Evolutionary conservation across 2,888 invertebrate species (phyloP).

Genomic region (Drosophila birchii): DNA sequence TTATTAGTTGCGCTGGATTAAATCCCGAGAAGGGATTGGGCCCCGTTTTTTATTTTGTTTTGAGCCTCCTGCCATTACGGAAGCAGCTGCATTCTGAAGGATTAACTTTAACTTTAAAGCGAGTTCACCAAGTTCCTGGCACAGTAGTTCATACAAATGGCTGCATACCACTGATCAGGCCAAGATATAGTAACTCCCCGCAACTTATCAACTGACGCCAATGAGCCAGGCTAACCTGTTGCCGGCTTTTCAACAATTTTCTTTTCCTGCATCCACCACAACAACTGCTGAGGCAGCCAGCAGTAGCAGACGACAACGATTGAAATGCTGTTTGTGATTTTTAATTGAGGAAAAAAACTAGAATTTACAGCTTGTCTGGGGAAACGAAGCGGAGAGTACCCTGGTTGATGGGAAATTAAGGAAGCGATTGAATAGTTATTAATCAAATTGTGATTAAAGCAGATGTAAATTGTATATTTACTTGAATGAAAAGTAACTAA

Average conservation of each 20-base stretch:
- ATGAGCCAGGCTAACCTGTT: constrained; percentile 56
- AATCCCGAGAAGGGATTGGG: constrained; percentile 60
- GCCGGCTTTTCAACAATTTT: constrained; percentile 63
- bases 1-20: constrained; percentile 79
- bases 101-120: constrained; percentile 29
- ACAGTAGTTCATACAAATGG: constrained; percentile 5
- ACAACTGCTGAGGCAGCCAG: constrained; percentile 20
- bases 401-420: neutral
- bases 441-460: no score
- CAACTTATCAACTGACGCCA: constrained; percentile 48
- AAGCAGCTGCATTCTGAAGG: constrained; percentile 66
- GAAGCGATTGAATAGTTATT: neutral
- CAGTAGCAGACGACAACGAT: constrained; percentile 48
- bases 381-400: constrained; percentile 31
- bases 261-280: constrained; percentile 58
- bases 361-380: constrained; percentile 2
- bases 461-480: neutral
- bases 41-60: constrained; percentile 3
- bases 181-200: constrained; percentile 24
- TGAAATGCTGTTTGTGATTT: constrained; percentile 72
- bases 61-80: constrained; percentile 50
- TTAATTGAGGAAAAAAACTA: constrained; percentile 72
- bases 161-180: constrained; percentile 6
- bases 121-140: neutral
- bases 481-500: no score